Conservation (phyloP, 1,140 invertebrate genomes). For the Melitaea cinxia region DNA sequence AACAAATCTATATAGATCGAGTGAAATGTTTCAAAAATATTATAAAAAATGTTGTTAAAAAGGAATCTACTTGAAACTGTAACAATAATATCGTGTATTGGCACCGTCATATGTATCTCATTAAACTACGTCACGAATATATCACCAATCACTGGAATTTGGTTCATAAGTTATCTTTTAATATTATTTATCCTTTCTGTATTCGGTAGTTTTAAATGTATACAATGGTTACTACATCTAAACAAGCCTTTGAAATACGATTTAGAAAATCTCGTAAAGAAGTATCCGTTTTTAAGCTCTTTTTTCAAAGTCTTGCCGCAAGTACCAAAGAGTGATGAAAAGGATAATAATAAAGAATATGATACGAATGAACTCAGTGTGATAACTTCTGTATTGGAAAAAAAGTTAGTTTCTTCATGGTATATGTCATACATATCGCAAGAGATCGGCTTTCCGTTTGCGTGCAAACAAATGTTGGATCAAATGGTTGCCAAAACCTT, state of each 20-base stretch:
- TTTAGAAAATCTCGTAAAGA: conserved; percentile 47
- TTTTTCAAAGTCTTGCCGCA: conserved; percentile 49
- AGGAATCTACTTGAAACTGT: conserved; percentile 63
- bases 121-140: conserved; percentile 64
- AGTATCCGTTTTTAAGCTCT: conserved; percentile 55
- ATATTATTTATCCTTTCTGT: conserved; percentile 63
- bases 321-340: conserved; percentile 30
- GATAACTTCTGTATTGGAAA: conserved; percentile 74
- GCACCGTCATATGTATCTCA: conserved; percentile 54
- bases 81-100: conserved; percentile 52
- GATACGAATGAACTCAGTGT: conserved; percentile 72
- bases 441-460: conserved; percentile 79
- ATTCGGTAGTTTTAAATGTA: conserved; percentile 66
- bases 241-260: conserved; percentile 74
- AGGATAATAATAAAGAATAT: conserved; percentile 57
- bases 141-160: conserved; percentile 66
- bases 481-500: conserved; percentile 77
- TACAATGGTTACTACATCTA: conserved; percentile 70
- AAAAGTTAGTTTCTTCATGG: conserved; percentile 76
- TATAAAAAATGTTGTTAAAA: conserved; percentile 63
- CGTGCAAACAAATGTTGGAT: conserved; percentile 79
- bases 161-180: conserved; percentile 64
- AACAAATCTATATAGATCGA: conserved; percentile 3
- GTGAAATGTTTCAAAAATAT: background rate
- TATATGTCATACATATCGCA: conserved; percentile 75